These are phyloP conservation scores for Leptoclinus maculatus DNA, from an alignment of 2,797 vertebrate genomes.

Conservation along the genomic window DNA sequence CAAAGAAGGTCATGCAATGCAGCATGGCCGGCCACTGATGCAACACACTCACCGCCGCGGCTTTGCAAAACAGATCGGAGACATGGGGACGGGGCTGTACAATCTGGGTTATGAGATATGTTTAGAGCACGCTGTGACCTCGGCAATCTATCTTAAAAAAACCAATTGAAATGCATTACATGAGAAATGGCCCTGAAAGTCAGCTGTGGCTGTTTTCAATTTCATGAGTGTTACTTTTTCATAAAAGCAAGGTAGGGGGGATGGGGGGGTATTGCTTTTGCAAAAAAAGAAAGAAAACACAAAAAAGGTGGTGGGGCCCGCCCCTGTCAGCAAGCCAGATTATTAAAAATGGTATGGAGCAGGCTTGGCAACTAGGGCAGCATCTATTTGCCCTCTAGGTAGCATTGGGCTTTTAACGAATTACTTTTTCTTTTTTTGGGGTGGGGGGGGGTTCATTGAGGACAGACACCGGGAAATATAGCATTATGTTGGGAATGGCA, in stretches of 20 bases:
- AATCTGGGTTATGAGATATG: slow-evolving; percentile 67
- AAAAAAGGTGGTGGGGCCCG: slow-evolving; percentile 29
- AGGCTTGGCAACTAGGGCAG: slow-evolving; percentile 65
- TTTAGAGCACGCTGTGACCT: slow-evolving; percentile 50
- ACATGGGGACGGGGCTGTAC: not conserved
- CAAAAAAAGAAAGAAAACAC: slow-evolving; percentile 31
- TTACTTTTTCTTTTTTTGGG: slow-evolving; percentile 50
- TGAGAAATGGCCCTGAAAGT: slow-evolving; percentile 65
- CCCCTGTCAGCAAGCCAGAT: slow-evolving; percentile 67
- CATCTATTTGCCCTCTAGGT: slow-evolving; percentile 75
- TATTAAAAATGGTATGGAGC: slow-evolving; percentile 77
- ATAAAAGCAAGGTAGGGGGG: slow-evolving; percentile 51
- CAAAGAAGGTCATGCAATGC: slow-evolving; percentile 57
- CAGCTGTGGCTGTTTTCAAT: slow-evolving; percentile 70
- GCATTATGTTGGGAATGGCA: slow-evolving; percentile 70
- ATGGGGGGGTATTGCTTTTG: slow-evolving; percentile 64
- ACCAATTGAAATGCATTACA: slow-evolving; percentile 69
- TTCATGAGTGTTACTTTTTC: slow-evolving; percentile 73
- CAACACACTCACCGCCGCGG: slow-evolving; percentile 11
- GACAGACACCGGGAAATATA: slow-evolving; percentile 69
- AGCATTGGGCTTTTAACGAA: slow-evolving; percentile 72
- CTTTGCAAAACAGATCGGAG: slow-evolving; percentile 41
- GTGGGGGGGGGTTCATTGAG: slow-evolving; percentile 46
- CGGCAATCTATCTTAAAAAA: slow-evolving; percentile 64
- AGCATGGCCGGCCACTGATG: slow-evolving; percentile 25